Conservation (phyloP, 2,888 invertebrate genomes). For the Synergus itoensis region DNA sequence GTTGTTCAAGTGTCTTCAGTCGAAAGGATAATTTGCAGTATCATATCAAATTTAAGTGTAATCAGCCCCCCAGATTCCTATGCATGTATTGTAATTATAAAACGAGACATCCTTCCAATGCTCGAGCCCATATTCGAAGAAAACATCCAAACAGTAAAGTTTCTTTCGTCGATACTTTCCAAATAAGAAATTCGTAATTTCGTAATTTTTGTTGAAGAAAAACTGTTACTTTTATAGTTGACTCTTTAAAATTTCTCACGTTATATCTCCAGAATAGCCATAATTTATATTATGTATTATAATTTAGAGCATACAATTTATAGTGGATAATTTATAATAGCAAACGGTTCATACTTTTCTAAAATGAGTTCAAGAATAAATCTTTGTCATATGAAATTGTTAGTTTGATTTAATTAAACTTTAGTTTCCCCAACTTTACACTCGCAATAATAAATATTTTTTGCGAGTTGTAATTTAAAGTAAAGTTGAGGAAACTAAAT, state of each 20-base stretch:
- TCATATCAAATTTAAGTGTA: constrained; percentile 67
- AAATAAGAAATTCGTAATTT: background rate
- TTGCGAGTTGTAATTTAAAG: too few relatives aligned
- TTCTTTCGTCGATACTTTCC: constrained; percentile 55
- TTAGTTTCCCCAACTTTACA: too few relatives aligned
- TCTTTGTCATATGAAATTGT: background rate
- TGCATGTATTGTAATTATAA: constrained; percentile 69
- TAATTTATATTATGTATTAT: background rate
- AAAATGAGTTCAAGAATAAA: background rate
- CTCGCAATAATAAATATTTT: too few relatives aligned
- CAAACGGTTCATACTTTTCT: background rate
- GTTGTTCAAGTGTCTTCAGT: constrained; percentile 67
- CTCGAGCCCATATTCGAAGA: constrained; percentile 70
- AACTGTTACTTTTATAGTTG: background rate
- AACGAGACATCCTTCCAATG: constrained; percentile 71
- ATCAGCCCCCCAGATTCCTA: constrained; percentile 67
- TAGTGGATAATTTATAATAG: background rate
- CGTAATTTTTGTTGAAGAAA: background rate
- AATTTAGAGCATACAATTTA: background rate
- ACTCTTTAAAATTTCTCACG: background rate
- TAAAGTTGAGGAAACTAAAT: too few relatives aligned
- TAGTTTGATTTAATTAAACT: background rate
- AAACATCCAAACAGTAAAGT: constrained; percentile 64
- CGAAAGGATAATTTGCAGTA: constrained; percentile 64
- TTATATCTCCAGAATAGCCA: background rate